phyloP scores from a whole-genome alignment of 2,888 invertebrate species.

The Zaprionus obscuricornis region DNA sequence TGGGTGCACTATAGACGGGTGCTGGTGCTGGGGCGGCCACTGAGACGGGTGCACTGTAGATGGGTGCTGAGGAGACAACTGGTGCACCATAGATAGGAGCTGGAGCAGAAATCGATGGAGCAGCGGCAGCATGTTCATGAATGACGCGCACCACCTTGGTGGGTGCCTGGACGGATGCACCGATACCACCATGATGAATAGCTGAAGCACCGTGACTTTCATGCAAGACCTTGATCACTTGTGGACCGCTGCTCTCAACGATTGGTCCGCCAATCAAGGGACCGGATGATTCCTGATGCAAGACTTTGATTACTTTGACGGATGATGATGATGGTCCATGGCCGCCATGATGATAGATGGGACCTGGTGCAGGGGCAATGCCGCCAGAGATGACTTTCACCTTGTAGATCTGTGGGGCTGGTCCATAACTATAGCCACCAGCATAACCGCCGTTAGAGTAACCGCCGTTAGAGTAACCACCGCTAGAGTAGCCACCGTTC shows the following conservation, averaged over 20 bases:
- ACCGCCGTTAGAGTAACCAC: slow-evolving; percentile 23
- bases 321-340: slow-evolving; percentile 35
- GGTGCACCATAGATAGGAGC: slow-evolving; percentile 37
- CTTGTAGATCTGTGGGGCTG: slow-evolving; percentile 61
- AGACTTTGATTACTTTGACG: slow-evolving; percentile 66
- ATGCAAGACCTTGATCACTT: slow-evolving; percentile 66
- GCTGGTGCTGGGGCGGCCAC: slow-evolving; percentile 19
- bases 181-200: not conserved
- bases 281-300: slow-evolving; percentile 62
- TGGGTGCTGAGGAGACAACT: slow-evolving; percentile 30
- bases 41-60: slow-evolving; percentile 28
- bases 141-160: slow-evolving; percentile 75
- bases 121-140: slow-evolving; percentile 64
- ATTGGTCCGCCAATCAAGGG: slow-evolving; percentile 31
- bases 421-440: slow-evolving; percentile 58
- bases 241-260: slow-evolving; percentile 36
- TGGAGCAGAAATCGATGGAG: too few species aligned
- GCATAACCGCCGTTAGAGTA: slow-evolving; percentile 42
- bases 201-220: slow-evolving; percentile 42
- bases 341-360: slow-evolving; percentile 32
- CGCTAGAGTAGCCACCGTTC: slow-evolving; percentile 33
- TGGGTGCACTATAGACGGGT: slow-evolving; percentile 30
- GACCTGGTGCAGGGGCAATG: slow-evolving; percentile 32
- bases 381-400: slow-evolving; percentile 69
- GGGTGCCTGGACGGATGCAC: slow-evolving; percentile 27